Evolutionary conservation across 2,113 vertebrate species (phyloP).

Genomic region (Rhinoptilus africanus): DNA sequence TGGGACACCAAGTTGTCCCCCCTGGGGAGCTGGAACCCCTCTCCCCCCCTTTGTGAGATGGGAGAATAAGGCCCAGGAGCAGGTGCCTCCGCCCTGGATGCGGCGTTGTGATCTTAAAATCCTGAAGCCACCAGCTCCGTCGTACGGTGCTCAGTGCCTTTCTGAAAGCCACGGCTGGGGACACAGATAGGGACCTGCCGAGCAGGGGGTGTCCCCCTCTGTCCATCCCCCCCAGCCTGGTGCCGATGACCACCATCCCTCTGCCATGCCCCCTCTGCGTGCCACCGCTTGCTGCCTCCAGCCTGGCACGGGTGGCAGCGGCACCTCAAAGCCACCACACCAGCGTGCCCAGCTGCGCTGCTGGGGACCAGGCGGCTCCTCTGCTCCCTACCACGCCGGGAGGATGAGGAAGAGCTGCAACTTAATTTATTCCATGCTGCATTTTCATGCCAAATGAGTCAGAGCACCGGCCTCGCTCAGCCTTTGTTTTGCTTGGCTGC

Average conservation of each 20-base stretch:
- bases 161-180: not conserved
- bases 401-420: not conserved
- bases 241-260: accelerated
- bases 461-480: not conserved
- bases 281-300: not conserved
- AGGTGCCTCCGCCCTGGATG: accelerated
- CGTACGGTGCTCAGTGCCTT: accelerated
- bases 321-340: not conserved
- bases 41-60: not conserved
- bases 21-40: too few species aligned
- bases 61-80: not conserved
- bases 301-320: not conserved
- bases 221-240: not conserved
- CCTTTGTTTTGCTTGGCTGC: slow-evolving; percentile 45
- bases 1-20: not conserved
- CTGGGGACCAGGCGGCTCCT: accelerated
- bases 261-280: not conserved
- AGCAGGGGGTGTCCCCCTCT: not conserved
- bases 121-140: not conserved
- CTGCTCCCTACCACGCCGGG: accelerated
- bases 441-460: slow-evolving; percentile 56
- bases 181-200: not conserved
- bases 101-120: not conserved
- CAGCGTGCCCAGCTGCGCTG: accelerated
- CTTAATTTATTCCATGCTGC: not conserved